Evolutionary conservation across 2,888 invertebrate species (phyloP).

Genomic region (Lydus trimaculatus): DNA sequence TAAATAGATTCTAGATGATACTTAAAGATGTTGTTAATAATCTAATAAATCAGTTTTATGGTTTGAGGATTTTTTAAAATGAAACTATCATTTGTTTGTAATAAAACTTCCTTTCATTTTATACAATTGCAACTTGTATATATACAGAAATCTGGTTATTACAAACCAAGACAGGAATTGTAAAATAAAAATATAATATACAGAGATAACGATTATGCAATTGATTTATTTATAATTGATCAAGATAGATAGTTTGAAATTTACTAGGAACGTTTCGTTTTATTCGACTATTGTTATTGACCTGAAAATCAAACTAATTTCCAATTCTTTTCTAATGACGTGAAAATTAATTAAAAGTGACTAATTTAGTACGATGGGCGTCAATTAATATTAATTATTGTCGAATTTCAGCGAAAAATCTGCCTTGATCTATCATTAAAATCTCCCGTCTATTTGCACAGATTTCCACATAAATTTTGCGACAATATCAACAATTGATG

Average conservation of each 20-base stretch:
- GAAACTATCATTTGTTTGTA: too few relatives aligned
- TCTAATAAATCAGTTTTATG: background rate
- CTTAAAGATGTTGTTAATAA: background rate
- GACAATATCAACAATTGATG: too few relatives aligned
- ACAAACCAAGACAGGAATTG: background rate
- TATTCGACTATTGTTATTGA: background rate
- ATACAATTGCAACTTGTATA: background rate
- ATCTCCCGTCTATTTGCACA: background rate
- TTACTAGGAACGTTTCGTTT: background rate
- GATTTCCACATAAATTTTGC: too few relatives aligned
- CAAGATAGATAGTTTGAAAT: background rate
- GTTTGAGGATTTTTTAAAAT: background rate
- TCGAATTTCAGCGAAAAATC: background rate
- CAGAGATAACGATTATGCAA: background rate
- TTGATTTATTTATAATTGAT: constrained; percentile 2
- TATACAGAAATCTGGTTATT: background rate
- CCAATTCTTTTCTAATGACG: background rate
- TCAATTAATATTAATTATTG: background rate
- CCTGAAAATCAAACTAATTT: background rate
- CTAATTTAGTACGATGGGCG: background rate
- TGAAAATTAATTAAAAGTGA: background rate
- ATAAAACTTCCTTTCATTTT: background rate
- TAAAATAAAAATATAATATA: background rate
- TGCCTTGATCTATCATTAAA: background rate
- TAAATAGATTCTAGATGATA: constrained; percentile 1